A percentile compares a stretch with the other conserved stretches of the same genome.
phyloP scores from a whole-genome alignment of 2,113 vertebrate genomes.

The Cheirogaleus medius region DNA sequence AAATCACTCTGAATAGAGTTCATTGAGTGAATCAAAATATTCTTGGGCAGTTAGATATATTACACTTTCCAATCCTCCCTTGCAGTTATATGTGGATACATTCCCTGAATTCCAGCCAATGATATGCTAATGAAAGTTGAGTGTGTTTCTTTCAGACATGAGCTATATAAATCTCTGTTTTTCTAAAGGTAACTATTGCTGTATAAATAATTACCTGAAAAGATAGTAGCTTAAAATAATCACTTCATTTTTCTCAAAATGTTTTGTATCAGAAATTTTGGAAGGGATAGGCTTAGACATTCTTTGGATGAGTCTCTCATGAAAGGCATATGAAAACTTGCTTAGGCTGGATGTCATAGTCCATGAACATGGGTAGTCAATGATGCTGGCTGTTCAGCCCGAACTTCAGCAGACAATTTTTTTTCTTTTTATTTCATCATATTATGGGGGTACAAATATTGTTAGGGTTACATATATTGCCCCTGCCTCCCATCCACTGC shows the following conservation, averaged over 20 bases:
- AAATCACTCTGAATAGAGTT: not conserved
- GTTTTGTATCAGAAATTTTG: not conserved
- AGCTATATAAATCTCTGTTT: not conserved
- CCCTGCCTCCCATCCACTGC: too few relatives aligned
- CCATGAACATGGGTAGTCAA: not conserved
- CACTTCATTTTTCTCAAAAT: not conserved
- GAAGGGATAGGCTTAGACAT: not conserved
- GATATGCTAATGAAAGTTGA: not conserved
- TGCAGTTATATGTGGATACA: not conserved
- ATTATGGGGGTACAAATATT: too few relatives aligned
- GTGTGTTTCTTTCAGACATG: not conserved
- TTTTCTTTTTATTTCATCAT: too few relatives aligned
- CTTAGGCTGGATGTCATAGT: not conserved
- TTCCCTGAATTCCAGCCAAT: not conserved
- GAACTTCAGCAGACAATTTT: too few relatives aligned
- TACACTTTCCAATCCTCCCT: not conserved
- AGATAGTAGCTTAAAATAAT: not conserved
- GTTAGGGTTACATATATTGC: too few relatives aligned
- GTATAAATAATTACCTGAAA: not conserved
- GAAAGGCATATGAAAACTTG: not conserved
- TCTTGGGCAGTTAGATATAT: not conserved
- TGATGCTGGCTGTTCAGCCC: too few relatives aligned
- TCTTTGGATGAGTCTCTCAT: not conserved
- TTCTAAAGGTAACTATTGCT: not conserved
- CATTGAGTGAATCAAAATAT: not conserved